These are phyloP conservation scores for Cynoglossus semilaevis DNA, from an alignment of 2,113 vertebrate genomes.

Conservation along the genomic window DNA sequence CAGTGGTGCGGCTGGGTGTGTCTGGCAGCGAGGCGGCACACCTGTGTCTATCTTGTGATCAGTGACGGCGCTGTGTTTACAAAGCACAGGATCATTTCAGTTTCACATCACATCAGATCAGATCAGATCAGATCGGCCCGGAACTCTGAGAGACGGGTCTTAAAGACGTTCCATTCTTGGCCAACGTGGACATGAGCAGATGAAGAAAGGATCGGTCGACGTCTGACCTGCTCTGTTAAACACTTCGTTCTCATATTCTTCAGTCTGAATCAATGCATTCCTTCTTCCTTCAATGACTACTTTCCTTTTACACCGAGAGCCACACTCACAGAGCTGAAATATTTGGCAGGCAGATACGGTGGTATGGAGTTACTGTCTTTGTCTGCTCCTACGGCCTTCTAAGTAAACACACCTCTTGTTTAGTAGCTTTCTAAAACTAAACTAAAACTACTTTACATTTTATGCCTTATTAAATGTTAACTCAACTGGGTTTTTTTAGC, in stretches of 20 bases:
- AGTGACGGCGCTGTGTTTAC: neutral
- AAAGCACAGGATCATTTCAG: neutral
- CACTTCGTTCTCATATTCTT: neutral
- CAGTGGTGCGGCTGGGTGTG: too few relatives aligned
- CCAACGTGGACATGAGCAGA: neutral
- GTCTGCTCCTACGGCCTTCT: too few relatives aligned
- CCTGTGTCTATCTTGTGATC: too few relatives aligned
- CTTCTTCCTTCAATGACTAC: neutral
- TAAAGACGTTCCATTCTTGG: neutral
- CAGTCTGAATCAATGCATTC: neutral
- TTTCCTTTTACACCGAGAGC: slow-evolving; percentile 6
- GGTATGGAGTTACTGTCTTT: slow-evolving; percentile 11
- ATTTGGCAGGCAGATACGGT: neutral
- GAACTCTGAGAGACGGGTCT: neutral
- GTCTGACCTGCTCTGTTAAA: neutral
- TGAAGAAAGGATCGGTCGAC: neutral
- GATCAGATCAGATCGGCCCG: neutral
- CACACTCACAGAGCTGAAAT: slow-evolving; percentile 16
- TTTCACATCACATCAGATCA: neutral
- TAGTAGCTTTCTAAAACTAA: too few relatives aligned
- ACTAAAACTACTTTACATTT: too few relatives aligned
- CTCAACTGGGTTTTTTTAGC: too few relatives aligned
- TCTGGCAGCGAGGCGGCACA: too few relatives aligned
- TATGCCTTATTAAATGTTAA: too few relatives aligned
- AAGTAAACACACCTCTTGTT: too few relatives aligned